These are phyloP conservation scores for Psix sp. DNA, from an alignment of 1,140 invertebrate genomes.

Conservation along the genomic window DNA sequence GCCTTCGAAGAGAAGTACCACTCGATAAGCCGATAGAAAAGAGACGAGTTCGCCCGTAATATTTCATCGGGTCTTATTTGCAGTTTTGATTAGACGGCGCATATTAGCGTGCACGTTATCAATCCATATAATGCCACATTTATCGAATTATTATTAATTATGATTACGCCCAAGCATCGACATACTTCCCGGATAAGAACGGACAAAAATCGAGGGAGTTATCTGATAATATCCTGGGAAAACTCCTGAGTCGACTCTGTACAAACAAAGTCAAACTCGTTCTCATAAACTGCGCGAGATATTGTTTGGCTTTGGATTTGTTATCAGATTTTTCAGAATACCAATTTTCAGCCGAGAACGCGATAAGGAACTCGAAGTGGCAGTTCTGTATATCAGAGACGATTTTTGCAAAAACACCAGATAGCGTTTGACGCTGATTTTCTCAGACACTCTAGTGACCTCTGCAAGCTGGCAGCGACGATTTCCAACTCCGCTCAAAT, in stretches of 20 bases:
- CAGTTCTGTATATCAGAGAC: too few species aligned
- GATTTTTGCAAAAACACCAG: too few species aligned
- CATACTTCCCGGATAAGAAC: slow-evolving; percentile 32
- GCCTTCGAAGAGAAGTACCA: slow-evolving; percentile 34
- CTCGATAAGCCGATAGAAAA: slow-evolving; percentile 40
- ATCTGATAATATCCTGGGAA: slow-evolving; percentile 3
- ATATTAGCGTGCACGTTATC: slow-evolving; percentile 33
- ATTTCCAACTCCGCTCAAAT: slow-evolving; percentile 26
- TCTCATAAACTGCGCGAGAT: too few species aligned
- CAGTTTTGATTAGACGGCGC: slow-evolving; percentile 31
- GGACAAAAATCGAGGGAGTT: not conserved
- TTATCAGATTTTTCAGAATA: too few species aligned
- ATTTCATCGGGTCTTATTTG: slow-evolving; percentile 44
- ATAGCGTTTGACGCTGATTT: too few species aligned
- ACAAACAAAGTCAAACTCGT: too few species aligned
- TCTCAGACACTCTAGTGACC: too few species aligned
- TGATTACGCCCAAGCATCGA: slow-evolving; percentile 35
- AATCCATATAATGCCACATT: slow-evolving; percentile 48
- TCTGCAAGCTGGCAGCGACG: too few species aligned
- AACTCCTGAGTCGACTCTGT: too few species aligned
- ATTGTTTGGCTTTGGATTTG: too few species aligned
- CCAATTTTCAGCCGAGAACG: too few species aligned
- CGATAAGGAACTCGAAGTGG: too few species aligned
- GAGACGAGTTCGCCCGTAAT: slow-evolving; percentile 40
- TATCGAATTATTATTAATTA: slow-evolving; percentile 57